Conservation (phyloP, 2,888 invertebrate species). For the Strigamia maritima region DNA sequence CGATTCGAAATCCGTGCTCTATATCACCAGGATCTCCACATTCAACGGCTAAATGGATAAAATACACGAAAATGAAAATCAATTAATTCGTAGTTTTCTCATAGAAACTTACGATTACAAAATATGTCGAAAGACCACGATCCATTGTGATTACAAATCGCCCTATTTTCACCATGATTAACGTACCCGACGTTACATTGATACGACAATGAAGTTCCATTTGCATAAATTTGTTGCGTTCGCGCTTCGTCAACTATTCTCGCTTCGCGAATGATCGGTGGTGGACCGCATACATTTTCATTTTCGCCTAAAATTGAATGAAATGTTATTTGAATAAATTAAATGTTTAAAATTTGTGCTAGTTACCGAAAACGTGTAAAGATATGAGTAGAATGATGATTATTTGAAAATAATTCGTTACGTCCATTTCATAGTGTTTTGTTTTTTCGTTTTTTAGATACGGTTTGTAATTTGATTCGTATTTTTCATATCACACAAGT, state of each 20-base stretch:
- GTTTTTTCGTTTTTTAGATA: no score
- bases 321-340: no score
- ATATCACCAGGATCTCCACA: slow-evolving; percentile 30
- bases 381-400: not conserved
- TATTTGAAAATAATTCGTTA: not conserved
- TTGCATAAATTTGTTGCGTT: not conserved
- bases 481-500: no score
- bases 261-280: not conserved
- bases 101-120: not conserved
- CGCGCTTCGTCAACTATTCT: not conserved
- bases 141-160: not conserved
- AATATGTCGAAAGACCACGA: not conserved
- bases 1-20: not conserved
- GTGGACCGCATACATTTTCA: not conserved
- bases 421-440: not conserved
- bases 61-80: not conserved
- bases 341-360: no score
- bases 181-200: not conserved
- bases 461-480: no score
- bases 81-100: not conserved
- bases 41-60: not conserved
- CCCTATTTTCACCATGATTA: not conserved
- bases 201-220: not conserved
- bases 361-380: not conserved
- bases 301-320: not conserved